Conservation (phyloP, 2,113 vertebrate species). For the Colossoma macropomum region DNA sequence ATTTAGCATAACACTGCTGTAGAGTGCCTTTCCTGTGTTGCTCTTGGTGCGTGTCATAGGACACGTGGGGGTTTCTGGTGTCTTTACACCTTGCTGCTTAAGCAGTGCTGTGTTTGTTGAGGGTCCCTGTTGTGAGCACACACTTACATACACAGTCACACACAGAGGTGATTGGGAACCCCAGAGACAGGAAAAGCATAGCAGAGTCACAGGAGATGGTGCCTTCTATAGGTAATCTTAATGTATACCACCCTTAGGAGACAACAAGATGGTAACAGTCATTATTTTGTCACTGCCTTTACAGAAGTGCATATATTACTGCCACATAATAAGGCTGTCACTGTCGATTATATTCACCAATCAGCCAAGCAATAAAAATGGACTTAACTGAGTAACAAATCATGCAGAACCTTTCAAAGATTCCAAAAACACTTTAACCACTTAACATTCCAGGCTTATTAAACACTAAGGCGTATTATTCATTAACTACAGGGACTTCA, state of each 20-base stretch:
- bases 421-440: no score
- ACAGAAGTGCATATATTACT: neutral
- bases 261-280: constrained; percentile 1
- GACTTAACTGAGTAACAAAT: no score
- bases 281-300: constrained; percentile 2
- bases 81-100: constrained; percentile 6
- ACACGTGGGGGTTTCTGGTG: constrained; percentile 11
- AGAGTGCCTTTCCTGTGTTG: constrained; percentile 59
- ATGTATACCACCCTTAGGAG: constrained; percentile 12
- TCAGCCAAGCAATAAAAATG: no score
- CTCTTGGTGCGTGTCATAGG: constrained; percentile 53
- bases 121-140: neutral
- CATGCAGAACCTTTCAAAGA: no score
- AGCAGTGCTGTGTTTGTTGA: constrained; percentile 12
- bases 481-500: no score
- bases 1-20: constrained; percentile 68
- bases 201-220: neutral
- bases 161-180: neutral
- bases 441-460: no score
- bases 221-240: neutral
- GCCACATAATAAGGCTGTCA: neutral
- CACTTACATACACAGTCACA: neutral
- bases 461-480: no score
- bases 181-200: constrained; percentile 15
- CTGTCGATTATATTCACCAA: no score